phyloP scores from a whole-genome alignment of 2,888 invertebrate genomes.

The Pseudococcus viburni region DNA sequence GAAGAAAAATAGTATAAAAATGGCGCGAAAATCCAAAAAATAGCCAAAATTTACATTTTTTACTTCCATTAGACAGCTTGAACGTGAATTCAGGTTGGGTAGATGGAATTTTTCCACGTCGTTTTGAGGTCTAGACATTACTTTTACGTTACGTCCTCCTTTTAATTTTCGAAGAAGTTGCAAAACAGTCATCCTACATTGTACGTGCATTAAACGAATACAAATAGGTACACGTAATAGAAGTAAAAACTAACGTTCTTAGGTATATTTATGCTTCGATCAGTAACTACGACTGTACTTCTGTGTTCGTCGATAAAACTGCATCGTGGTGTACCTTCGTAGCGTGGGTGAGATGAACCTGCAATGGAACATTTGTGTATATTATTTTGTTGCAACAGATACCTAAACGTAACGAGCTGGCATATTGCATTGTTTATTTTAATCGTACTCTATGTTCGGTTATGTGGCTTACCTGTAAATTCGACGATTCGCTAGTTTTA shows the following conservation, averaged over 20 bases:
- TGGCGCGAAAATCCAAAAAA: no score
- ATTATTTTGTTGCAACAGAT: slow-evolving; percentile 22
- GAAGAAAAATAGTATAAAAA: no score
- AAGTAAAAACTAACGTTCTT: neutral
- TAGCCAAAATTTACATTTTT: no score
- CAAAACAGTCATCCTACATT: no score
- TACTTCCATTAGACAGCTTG: no score
- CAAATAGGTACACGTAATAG: no score
- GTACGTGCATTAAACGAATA: neutral
- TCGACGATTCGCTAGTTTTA: slow-evolving; percentile 17
- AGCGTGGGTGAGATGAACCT: neutral
- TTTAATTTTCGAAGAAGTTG: no score
- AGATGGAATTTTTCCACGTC: no score
- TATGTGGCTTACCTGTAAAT: slow-evolving; percentile 29
- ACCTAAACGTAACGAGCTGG: slow-evolving; percentile 20
- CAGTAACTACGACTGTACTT: neutral
- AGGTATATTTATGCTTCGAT: neutral
- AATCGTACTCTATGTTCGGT: slow-evolving; percentile 11
- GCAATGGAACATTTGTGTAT: neutral
- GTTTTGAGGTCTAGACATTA: no score
- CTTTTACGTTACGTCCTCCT: no score
- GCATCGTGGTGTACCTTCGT: neutral
- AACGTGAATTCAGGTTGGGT: no score
- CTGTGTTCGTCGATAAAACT: neutral
- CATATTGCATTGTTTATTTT: slow-evolving; percentile 30